Conservation (phyloP, 23 tunicate genomes). For the Trididemnum nubilum region DNA sequence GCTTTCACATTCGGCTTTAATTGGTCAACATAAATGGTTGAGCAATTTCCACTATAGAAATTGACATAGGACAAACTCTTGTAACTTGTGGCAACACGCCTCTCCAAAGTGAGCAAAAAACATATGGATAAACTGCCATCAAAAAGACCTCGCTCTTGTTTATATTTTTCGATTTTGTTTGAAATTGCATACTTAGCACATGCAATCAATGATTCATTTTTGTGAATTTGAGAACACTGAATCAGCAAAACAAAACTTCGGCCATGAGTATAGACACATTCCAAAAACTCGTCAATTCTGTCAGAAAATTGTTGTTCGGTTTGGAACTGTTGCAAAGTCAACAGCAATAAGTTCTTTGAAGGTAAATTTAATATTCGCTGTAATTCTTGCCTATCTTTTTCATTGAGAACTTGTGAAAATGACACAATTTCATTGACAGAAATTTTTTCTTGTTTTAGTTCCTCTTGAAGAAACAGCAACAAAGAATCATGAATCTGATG, state of each 20-base stretch:
- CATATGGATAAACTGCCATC: conserved; percentile 31
- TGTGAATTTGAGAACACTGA: conserved; percentile 64
- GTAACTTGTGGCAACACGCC: conserved; percentile 12
- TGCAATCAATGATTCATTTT: conserved; percentile 37
- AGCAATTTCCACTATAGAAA: conserved; percentile 47
- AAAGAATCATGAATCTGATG: conserved; percentile 57
- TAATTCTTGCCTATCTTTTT: conserved; percentile 49
- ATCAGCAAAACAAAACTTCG: conserved; percentile 43
- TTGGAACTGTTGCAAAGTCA: conserved; percentile 77
- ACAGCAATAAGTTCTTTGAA: conserved; percentile 37
- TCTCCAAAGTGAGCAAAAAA: conserved; percentile 59
- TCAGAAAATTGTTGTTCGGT: conserved; percentile 53
- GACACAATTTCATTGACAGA: conserved; percentile 54
- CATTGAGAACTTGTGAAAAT: conserved; percentile 56
- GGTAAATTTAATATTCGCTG: conserved; percentile 21
- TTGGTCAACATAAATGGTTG: conserved; percentile 59
- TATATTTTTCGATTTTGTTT: conserved; percentile 40
- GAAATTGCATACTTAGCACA: conserved; percentile 62
- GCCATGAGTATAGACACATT: background rate
- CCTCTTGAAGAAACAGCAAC: background rate
- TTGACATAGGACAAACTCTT: conserved; percentile 9
- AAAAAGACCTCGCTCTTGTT: background rate
- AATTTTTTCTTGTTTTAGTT: background rate
- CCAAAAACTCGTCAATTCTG: conserved; percentile 51
- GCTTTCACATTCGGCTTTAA: conserved; percentile 28